phyloP scores from a whole-genome alignment of 2,113 vertebrate species.

The Malurus cyaneus region DNA sequence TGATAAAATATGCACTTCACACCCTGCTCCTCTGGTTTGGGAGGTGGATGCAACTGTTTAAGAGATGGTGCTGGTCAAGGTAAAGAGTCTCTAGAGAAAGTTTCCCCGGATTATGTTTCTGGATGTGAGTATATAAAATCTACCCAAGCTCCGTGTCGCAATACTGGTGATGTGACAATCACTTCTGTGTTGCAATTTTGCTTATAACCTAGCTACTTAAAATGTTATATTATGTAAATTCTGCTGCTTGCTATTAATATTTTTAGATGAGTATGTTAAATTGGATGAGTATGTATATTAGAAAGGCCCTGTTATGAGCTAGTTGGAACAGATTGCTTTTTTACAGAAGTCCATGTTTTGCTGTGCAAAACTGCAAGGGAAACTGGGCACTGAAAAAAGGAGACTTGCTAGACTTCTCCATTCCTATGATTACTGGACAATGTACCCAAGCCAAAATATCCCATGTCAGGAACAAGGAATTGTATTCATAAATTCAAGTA shows the following conservation, averaged over 20 bases:
- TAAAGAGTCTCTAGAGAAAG: background rate
- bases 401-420: background rate
- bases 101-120: background rate
- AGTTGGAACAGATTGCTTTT: background rate
- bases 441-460: background rate
- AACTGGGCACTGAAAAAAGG: background rate
- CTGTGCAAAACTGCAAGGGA: background rate
- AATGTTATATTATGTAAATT: background rate
- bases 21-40: background rate
- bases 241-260: background rate
- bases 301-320: background rate
- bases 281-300: background rate
- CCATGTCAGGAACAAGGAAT: background rate
- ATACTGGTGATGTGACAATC: background rate
- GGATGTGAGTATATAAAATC: background rate
- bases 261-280: background rate
- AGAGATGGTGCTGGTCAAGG: background rate
- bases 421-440: background rate
- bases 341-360: background rate
- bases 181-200: background rate
- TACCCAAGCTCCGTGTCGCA: background rate
- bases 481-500: background rate
- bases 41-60: background rate
- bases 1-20: background rate
- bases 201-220: background rate